Conservation (phyloP, 2,888 invertebrate genomes). For the Aquatica leii region DNA sequence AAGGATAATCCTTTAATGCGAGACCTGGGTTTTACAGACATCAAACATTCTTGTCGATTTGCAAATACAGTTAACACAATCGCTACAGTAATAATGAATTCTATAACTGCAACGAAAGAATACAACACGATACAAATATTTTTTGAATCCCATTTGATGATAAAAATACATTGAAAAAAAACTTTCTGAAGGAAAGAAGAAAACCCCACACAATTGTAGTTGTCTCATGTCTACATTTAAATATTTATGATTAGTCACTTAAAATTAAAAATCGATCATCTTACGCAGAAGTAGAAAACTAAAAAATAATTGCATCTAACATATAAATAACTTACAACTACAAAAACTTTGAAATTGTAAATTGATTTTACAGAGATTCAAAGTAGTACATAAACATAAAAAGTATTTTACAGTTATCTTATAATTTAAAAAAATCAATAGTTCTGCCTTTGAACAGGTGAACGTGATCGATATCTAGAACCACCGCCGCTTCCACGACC, state of each 20-base stretch:
- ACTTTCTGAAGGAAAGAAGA: too few relatives aligned
- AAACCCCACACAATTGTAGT: too few relatives aligned
- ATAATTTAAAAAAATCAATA: conserved; percentile 21
- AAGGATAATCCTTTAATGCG: too few relatives aligned
- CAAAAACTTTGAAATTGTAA: background rate
- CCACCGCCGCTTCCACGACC: conserved; percentile 47
- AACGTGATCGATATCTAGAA: conserved; percentile 43
- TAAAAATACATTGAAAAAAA: too few relatives aligned
- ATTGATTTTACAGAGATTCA: conserved; percentile 8
- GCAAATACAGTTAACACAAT: too few relatives aligned
- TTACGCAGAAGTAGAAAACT: conserved; percentile 6
- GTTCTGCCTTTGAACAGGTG: conserved; percentile 37
- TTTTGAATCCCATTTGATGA: too few relatives aligned
- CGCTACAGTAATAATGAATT: too few relatives aligned
- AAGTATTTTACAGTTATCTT: conserved; percentile 25
- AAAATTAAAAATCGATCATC: background rate
- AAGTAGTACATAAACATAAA: conserved; percentile 5
- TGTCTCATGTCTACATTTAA: background rate
- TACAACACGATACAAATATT: too few relatives aligned
- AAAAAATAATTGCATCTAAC: background rate
- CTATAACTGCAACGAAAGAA: too few relatives aligned
- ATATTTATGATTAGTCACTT: background rate
- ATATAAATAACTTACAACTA: background rate
- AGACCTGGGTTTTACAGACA: too few relatives aligned
- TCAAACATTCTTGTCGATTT: too few relatives aligned